Conservation (phyloP, 1,140 invertebrate species). For the Nasonia longicornis region DNA sequence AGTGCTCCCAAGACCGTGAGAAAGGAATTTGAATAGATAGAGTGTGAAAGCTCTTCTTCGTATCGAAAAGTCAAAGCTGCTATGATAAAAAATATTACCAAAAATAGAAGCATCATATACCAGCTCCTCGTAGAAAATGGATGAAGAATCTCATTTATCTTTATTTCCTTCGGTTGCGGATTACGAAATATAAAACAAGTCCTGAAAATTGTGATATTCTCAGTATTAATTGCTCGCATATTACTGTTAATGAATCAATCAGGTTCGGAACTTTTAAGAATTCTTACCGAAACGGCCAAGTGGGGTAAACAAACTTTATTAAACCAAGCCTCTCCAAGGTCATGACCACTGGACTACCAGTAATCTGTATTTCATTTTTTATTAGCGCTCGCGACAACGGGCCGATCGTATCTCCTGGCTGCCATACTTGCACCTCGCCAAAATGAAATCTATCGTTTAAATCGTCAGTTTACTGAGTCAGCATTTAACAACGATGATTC, state of each 20-base stretch:
- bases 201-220: constrained; percentile 28
- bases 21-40: constrained; percentile 15
- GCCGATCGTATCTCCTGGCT: not conserved
- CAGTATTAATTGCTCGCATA: not conserved
- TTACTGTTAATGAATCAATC: not conserved
- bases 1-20: constrained; percentile 6
- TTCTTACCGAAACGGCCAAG: constrained; percentile 47
- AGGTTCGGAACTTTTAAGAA: not conserved
- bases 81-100: too few species aligned
- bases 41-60: not conserved
- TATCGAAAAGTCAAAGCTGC: too few species aligned
- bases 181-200: constrained; percentile 50
- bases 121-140: too few species aligned
- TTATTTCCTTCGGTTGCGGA: too few species aligned
- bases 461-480: not conserved
- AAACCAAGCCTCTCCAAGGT: constrained; percentile 33
- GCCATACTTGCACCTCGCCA: not conserved
- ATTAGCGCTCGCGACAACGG: not conserved
- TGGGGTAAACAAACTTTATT: constrained; percentile 31
- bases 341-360: constrained; percentile 43
- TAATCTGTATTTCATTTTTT: constrained; percentile 29
- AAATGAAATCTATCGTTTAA: not conserved
- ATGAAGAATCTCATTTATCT: too few species aligned
- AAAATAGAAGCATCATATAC: too few species aligned
- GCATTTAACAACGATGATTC: not conserved